These are phyloP conservation scores for mouse (Mus musculus) DNA, from an alignment of 2,113 vertebrate genomes.

Conservation along the genomic window DNA sequence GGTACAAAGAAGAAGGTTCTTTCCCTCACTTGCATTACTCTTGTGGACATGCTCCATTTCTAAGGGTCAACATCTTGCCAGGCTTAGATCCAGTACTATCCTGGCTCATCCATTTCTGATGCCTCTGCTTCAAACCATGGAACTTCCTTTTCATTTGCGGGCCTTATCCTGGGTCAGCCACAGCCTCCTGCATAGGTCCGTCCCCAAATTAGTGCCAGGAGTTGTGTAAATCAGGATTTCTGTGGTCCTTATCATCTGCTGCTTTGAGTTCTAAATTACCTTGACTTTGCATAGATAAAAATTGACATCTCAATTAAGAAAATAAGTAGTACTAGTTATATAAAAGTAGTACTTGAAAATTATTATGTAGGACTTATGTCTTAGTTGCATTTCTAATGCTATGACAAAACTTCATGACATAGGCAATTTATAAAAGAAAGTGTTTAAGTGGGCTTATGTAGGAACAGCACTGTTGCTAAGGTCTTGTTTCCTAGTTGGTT, in stretches of 20 bases:
- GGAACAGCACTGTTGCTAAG: too few species aligned
- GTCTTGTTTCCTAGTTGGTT: too few species aligned
- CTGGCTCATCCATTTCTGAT: not conserved
- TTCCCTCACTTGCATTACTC: not conserved
- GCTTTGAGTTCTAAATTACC: not conserved
- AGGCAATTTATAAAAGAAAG: not conserved
- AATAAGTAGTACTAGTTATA: not conserved
- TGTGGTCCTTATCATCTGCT: not conserved
- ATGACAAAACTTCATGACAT: not conserved
- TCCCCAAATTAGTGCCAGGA: not conserved
- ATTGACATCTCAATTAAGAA: constrained; percentile 3
- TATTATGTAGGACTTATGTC: not conserved
- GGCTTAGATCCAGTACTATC: not conserved
- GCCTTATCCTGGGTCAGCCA: too few species aligned
- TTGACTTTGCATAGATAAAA: not conserved
- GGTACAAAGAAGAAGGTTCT: not conserved
- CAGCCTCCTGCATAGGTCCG: not conserved
- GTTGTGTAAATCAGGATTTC: not conserved
- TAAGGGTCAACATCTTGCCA: not conserved
- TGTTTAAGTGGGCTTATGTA: not conserved
- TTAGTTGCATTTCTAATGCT: not conserved
- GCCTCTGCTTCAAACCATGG: not conserved
- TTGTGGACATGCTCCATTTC: not conserved
- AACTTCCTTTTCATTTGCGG: not conserved
- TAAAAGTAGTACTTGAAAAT: constrained; percentile 21